Evolutionary conservation across 1,140 invertebrate genomes (phyloP).

Genomic region (Neodiprion lecontei): DNA sequence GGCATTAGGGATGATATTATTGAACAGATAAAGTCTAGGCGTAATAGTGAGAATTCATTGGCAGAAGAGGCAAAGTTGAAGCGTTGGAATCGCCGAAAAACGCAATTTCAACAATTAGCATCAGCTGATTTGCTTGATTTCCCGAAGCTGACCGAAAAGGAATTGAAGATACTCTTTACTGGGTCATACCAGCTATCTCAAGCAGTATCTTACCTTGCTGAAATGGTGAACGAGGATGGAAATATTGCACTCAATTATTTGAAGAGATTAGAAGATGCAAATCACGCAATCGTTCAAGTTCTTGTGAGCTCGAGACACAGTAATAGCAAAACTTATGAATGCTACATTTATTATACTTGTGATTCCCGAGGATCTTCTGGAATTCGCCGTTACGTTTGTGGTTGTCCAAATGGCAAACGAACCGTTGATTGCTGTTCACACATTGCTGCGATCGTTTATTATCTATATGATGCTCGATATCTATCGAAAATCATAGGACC

Average conservation of each 20-base stretch:
- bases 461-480: too few relatives aligned
- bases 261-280: not conserved
- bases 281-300: not conserved
- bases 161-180: too few relatives aligned
- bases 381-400: conserved; percentile 1
- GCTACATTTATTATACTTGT: conserved; percentile 13
- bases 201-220: too few relatives aligned
- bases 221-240: too few relatives aligned
- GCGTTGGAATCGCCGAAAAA: conserved; percentile 2
- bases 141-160: not conserved
- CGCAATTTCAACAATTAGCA: conserved; percentile 3
- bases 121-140: conserved; percentile 14
- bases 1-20: too few relatives aligned
- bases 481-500: too few relatives aligned
- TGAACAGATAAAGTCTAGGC: too few relatives aligned
- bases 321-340: conserved; percentile 9
- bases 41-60: too few relatives aligned
- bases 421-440: too few relatives aligned
- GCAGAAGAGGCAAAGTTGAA: not conserved
- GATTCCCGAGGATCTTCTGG: not conserved
- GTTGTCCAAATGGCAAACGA: conserved; percentile 4
- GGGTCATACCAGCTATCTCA: too few relatives aligned
- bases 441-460: too few relatives aligned
- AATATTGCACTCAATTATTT: too few relatives aligned
- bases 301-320: conserved; percentile 11